A percentile compares a stretch with the other conserved stretches of the same genome.
Conservation (phyloP, 2,113 vertebrate genomes). For the Atrichornis clamosus region DNA sequence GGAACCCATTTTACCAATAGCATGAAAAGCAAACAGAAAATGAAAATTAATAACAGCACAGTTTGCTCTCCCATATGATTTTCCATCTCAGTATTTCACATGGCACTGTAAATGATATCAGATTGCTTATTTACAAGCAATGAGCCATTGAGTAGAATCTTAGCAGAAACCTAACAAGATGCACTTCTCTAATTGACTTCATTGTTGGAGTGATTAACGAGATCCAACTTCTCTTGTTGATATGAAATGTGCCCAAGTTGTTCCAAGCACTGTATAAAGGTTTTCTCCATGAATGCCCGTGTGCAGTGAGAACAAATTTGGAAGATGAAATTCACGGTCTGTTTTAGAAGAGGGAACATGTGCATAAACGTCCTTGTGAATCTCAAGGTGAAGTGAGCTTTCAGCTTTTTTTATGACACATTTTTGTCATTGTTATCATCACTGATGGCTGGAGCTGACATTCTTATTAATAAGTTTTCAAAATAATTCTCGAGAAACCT, state of each 20-base stretch:
- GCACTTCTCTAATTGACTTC: constrained; percentile 31
- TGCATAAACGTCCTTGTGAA: not conserved
- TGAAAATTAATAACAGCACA: not conserved
- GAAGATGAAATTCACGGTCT: not conserved
- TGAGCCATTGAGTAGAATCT: constrained; percentile 15
- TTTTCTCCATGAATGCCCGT: not conserved
- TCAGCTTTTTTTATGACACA: not conserved
- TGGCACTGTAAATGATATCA: not conserved
- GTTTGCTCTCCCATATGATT: not conserved
- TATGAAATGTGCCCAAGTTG: not conserved
- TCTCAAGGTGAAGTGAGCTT: not conserved
- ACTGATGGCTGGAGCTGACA: not conserved
- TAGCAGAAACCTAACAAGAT: constrained; percentile 37
- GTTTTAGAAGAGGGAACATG: not conserved
- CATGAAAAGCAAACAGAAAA: not conserved
- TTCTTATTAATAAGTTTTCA: not conserved
- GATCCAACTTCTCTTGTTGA: not conserved
- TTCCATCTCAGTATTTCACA: not conserved
- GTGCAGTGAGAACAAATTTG: not conserved
- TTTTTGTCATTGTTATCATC: constrained; percentile 4
- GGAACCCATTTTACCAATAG: not conserved
- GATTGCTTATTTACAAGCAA: constrained; percentile 2
- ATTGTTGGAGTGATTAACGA: constrained; percentile 28
- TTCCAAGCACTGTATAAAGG: not conserved
- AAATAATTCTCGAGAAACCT: constrained; percentile 22